Base-by-base conservation (phyloP, 2,888 invertebrate species). In the Drosophila formosana region DNA sequence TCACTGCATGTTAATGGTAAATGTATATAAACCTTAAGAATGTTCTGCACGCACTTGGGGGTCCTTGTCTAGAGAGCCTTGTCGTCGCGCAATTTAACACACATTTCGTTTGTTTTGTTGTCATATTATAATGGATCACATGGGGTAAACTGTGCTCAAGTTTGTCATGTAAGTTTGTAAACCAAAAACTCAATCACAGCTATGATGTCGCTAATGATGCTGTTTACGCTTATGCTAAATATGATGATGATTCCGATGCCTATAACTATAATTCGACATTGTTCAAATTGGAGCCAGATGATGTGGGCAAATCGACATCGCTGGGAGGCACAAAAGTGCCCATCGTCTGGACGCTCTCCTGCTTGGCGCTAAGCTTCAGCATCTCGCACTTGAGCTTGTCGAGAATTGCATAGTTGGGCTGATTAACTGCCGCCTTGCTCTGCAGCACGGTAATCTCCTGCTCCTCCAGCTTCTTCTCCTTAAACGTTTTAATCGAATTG, bases 391-490 rank as follows among this genome's bases (percentile, higher is more conserved):
- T 94, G 23, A 98, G 93, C 88, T 98, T 98, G 67, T 96, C 95
- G 26, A 98, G 93, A 79, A 98, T 98, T 0, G 97, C 97, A 92
- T 96, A 95, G 93, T 98, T 98, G 26, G 98, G 98, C 81, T 96
- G 96, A 93, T 98, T 97, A 50, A 96, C 95, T 0, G 96, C 95
- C 3, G 98, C 98, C 92, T 97, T 96, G 89, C 96, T 96, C 91
- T 96, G 96, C n/a, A 98, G 93, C 37, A 97, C 94, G 0, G 98
- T 98, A 62, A 98, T 98, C 93, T 98, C 97, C 91, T 98, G 97
- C 86, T 98, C 98, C 87, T 98, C 96, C 80, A 96, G 94, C 92
- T 98, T 98, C 93, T 97, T 97, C 92, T 98, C 98, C 90, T 97
- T 97, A 90, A 97, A 96, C 68, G 96, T 96, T 92, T 97, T 97